These are phyloP conservation scores for Dreissena polymorpha DNA, from an alignment of 1,140 invertebrate genomes.

Conservation along the genomic window DNA sequence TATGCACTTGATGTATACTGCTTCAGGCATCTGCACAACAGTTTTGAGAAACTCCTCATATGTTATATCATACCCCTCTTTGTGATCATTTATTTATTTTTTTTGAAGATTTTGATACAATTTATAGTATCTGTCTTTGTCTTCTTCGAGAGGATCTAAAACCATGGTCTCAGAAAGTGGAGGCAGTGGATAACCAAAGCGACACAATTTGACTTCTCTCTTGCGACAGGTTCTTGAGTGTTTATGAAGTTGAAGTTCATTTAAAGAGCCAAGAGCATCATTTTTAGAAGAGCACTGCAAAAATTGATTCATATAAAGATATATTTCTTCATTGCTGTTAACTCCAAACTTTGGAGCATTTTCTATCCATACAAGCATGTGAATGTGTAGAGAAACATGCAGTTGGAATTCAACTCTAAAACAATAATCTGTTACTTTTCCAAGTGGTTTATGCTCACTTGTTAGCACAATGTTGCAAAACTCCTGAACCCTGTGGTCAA, in stretches of 20 bases:
- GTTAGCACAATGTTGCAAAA: constrained; percentile 7
- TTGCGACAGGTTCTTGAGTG: constrained; percentile 61
- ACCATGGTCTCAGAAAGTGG: no score
- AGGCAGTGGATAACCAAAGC: constrained; percentile 62
- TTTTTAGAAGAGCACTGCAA: constrained; percentile 23
- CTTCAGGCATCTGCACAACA: no score
- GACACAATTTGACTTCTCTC: constrained; percentile 43
- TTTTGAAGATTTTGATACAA: no score
- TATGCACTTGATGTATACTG: no score
- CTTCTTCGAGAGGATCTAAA: no score
- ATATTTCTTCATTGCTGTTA: constrained; percentile 13
- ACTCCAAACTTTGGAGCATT: no score
- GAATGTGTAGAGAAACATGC: constrained; percentile 78
- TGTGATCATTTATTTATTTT: no score
- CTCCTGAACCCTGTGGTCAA: constrained; percentile 15
- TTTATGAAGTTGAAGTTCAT: constrained; percentile 64
- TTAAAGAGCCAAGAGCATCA: no score
- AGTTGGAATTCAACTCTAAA: constrained; percentile 79
- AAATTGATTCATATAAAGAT: constrained; percentile 37
- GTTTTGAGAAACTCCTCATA: no score
- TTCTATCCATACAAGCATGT: constrained; percentile 78
- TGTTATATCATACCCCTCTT: no score
- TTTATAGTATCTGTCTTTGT: no score
- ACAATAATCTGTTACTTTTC: constrained; percentile 60
- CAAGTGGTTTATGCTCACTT: constrained; percentile 27